Evolutionary conservation across 2,113 vertebrate species (phyloP).

Genomic region (Dipodomys stephensi): DNA sequence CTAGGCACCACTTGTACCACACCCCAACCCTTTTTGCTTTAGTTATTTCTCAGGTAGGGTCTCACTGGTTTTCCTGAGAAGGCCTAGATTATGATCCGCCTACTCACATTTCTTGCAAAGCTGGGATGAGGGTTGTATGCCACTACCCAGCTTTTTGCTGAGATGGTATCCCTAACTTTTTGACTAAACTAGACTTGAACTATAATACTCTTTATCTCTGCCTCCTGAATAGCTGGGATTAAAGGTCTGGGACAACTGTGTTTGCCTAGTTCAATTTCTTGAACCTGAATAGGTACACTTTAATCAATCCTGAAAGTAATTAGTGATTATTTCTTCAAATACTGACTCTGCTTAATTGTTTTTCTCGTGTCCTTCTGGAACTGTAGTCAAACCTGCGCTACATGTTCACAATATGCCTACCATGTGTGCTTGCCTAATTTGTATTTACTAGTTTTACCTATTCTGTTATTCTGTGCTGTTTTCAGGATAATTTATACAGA

Average conservation of each 20-base stretch:
- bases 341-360: background rate
- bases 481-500: conserved; percentile 10
- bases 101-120: no score
- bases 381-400: background rate
- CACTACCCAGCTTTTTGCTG: no score
- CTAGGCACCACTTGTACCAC: no score
- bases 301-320: background rate
- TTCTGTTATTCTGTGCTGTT: conserved; percentile 3
- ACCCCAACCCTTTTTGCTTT: no score
- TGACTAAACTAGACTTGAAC: background rate
- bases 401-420: background rate
- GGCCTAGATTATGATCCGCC: no score
- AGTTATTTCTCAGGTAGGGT: no score
- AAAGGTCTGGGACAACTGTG: no score
- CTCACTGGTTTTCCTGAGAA: no score
- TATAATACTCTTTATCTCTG: background rate
- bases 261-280: background rate
- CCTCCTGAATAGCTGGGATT: no score
- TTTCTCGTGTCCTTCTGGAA: background rate
- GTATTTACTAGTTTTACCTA: background rate
- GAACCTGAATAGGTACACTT: background rate
- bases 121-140: no score
- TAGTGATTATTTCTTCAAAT: background rate
- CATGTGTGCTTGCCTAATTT: background rate
- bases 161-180: no score